These are phyloP conservation scores for Callimorpha dominula DNA, from an alignment of 2,888 invertebrate species.

Conservation along the genomic window DNA sequence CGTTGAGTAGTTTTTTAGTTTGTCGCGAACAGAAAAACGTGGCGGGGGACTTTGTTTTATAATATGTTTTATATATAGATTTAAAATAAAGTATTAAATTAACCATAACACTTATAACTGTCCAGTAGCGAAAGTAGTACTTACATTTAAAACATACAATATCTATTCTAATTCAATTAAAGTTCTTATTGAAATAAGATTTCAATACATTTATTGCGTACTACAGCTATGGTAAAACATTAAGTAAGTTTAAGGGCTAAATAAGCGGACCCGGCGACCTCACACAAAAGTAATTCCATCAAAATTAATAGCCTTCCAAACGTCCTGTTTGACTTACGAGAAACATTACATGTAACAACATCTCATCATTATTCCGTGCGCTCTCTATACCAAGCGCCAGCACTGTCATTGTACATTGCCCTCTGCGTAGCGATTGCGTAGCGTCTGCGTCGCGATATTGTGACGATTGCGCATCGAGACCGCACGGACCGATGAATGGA, in stretches of 20 bases:
- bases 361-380: slow-evolving; percentile 68
- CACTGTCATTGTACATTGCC: slow-evolving; percentile 31
- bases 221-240: not conserved
- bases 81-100: not conserved
- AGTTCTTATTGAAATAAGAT: not conserved
- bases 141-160: too few species aligned
- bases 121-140: not conserved
- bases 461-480: slow-evolving; percentile 34
- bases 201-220: not conserved
- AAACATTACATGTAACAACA: slow-evolving; percentile 57
- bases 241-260: slow-evolving; percentile 25
- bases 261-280: slow-evolving; percentile 38
- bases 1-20: too few species aligned
- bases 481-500: slow-evolving; percentile 51
- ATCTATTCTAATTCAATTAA: not conserved
- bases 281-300: slow-evolving; percentile 59
- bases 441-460: slow-evolving; percentile 35
- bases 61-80: too few species aligned
- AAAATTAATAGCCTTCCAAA: slow-evolving; percentile 62
- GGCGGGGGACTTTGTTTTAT: too few species aligned
- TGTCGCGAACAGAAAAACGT: too few species aligned
- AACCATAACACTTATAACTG: not conserved
- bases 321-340: slow-evolving; percentile 62
- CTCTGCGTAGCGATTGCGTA: slow-evolving; percentile 38
- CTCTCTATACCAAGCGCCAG: slow-evolving; percentile 56